A percentile compares a stretch with the other conserved stretches of the same genome.
Conservation (phyloP, 2,888 invertebrate genomes). For the Nezara viridula region DNA sequence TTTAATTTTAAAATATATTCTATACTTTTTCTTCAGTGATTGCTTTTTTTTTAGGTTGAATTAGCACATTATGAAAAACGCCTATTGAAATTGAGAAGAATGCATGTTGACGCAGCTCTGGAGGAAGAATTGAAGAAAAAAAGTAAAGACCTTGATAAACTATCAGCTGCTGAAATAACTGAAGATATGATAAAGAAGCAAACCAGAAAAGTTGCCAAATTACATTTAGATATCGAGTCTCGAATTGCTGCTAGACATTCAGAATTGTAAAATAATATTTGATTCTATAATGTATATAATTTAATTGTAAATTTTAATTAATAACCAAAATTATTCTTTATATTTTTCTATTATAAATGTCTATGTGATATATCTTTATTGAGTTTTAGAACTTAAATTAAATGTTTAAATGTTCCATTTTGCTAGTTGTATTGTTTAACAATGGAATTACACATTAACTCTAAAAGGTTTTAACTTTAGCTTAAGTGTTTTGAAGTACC, state of each 20-base stretch:
- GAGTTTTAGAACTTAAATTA: not conserved
- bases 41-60: conserved; percentile 76
- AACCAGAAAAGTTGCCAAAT: conserved; percentile 85
- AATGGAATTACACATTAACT: not conserved
- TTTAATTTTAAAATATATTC: not conserved
- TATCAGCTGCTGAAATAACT: conserved; percentile 76
- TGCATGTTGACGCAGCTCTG: conserved; percentile 85
- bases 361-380: not conserved
- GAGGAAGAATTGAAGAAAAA: conserved; percentile 78
- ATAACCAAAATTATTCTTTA: not conserved
- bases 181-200: conserved; percentile 88
- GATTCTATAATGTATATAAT: not conserved
- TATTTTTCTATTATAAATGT: conserved; percentile 20
- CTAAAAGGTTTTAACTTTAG: not conserved
- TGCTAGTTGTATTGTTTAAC: not conserved
- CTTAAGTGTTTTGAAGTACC: not conserved
- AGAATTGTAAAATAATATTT: conserved; percentile 72
- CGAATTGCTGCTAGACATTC: conserved; percentile 82
- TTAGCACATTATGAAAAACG: conserved; percentile 89
- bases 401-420: not conserved
- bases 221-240: conserved; percentile 83
- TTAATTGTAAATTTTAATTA: conserved; percentile 11
- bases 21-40: not conserved
- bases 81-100: conserved; percentile 83
- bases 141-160: conserved; percentile 76